Conservation (phyloP, 2,797 vertebrate species). For the Alauda arvensis region DNA sequence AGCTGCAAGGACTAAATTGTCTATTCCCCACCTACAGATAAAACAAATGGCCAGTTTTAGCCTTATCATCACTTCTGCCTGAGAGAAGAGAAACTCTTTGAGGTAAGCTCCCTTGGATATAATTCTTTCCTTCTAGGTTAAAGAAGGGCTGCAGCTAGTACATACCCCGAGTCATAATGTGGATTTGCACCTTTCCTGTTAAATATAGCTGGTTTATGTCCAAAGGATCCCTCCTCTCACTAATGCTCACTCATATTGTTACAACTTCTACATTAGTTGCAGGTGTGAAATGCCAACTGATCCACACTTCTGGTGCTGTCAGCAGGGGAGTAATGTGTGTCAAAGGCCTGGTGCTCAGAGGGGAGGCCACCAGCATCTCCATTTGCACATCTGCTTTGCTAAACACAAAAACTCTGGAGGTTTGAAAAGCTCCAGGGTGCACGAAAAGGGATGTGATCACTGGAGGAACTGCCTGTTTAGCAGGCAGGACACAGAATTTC, state of each 20-base stretch:
- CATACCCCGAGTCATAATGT: neutral
- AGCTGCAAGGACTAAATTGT: neutral
- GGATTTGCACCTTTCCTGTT: slow-evolving; percentile 45
- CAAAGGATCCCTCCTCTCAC: neutral
- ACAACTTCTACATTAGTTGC: slow-evolving; percentile 37
- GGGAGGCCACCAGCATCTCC: slow-evolving; percentile 12
- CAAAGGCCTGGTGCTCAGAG: slow-evolving; percentile 10
- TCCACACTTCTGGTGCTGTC: neutral
- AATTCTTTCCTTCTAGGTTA: slow-evolving; percentile 33
- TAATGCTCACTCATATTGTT: slow-evolving; percentile 7
- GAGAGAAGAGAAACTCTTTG: slow-evolving; percentile 2
- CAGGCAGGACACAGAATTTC: neutral
- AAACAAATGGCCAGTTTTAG: slow-evolving; percentile 18
- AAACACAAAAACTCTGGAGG: neutral
- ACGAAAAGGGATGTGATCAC: neutral
- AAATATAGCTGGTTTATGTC: slow-evolving; percentile 20
- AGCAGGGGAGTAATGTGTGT: slow-evolving; percentile 14
- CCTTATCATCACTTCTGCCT: slow-evolving; percentile 28
- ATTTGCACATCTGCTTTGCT: slow-evolving; percentile 43
- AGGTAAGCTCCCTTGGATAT: slow-evolving; percentile 22
- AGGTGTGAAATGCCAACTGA: slow-evolving; percentile 43
- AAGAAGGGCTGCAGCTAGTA: neutral
- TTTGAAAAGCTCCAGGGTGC: neutral
- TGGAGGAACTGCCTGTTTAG: neutral
- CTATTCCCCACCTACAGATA: slow-evolving; percentile 12